Base-by-base conservation (phyloP, 2,113 vertebrate genomes). In the Atlantisia rogersi region DNA sequence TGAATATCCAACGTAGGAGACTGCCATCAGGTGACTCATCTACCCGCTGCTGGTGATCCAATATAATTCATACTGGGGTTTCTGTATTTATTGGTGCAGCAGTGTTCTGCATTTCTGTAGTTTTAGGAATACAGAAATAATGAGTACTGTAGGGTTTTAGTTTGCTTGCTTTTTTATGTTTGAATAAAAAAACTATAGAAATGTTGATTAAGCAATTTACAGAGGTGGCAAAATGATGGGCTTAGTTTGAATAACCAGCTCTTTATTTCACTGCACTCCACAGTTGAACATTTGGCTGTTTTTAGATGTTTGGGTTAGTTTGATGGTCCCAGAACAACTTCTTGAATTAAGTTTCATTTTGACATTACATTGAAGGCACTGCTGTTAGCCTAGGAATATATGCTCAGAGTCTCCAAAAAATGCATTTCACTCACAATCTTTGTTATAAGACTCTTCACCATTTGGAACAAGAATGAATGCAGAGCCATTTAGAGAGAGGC, bases 151-250 rank as follows among this genome's bases (percentile, higher is more conserved):
- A 44, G 26, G 44, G 19, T 26, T 79, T 94, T 92, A 48, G 19
- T 87, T 86, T 64, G 19, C 50, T 75, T 22, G 10, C 28, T 83
- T 86, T 96, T 83, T 52, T 12, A 70, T 60, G 21, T 76, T 79
- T 67, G 64, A 65, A 68, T 78, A 75, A 52, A 71, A 93, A 91
- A 64, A 35, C 44, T 29, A 28, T 84, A 62, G 25, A 92, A 80
- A 77, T 83, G 64, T 82, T 86, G 62, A 78, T 88, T 76, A 78
- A 81, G 82, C 53, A 70, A 70, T 92, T 96, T 93, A 56, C 12
- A 71, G 69, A 78, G n/a, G 5, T 75, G 48, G 64, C 67, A 79
- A 70, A 92, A 86, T 48, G 22, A 59, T 7, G 28, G 64, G 35
- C 26, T 94, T 76, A 39, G 53, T 58, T 63, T 69, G 21, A 90